Evolutionary conservation across 37 sponge, comb jelly and placozoan genomes (phyloP).

Genomic region (Dysidea cf. avara): DNA sequence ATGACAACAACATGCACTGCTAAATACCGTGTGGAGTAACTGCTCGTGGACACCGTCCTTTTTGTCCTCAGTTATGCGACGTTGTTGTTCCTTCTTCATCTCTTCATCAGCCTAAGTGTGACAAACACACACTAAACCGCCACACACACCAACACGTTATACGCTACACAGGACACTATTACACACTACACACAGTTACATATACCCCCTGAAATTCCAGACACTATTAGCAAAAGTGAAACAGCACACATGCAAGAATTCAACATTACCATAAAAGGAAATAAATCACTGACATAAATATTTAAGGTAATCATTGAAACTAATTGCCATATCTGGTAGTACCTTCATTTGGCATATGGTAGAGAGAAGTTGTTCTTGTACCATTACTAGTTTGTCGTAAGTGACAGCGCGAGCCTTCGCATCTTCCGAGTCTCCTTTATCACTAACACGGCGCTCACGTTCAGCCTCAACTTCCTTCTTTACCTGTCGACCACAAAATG

Average conservation of each 20-base stretch:
- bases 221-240: no score
- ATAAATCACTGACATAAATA: no score
- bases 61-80: constrained; percentile 28
- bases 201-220: no score
- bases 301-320: no score
- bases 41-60: constrained; percentile 58
- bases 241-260: no score
- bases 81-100: constrained; percentile 55
- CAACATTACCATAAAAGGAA: no score
- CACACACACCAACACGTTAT: no score
- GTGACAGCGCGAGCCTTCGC: constrained; percentile 30
- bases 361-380: constrained; percentile 67
- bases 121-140: no score
- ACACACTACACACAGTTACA: no score
- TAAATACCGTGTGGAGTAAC: constrained; percentile 49
- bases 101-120: constrained; percentile 54
- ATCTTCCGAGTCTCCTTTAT: constrained; percentile 7
- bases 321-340: no score
- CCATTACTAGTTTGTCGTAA: constrained; percentile 53
- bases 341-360: constrained; percentile 56
- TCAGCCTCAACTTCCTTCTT: constrained; percentile 49
- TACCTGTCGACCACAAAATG: constrained; percentile 11
- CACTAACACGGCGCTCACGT: constrained; percentile 44
- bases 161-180: no score
- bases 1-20: no score